Base-by-base conservation (phyloP, 2,888 invertebrate species). In the Oscheius sp. region DNA sequence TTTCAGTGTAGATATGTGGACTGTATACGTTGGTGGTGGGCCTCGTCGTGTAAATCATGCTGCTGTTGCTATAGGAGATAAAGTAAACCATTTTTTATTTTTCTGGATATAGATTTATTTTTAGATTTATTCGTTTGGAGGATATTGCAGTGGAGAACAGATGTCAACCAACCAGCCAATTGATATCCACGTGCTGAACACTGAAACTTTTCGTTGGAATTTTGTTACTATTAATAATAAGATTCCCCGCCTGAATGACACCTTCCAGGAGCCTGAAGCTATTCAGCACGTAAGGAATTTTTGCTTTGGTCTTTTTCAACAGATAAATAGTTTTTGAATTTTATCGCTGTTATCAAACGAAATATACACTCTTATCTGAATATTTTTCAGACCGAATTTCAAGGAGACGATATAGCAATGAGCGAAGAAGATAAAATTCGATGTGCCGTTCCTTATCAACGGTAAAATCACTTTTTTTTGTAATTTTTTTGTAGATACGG, bases 71-170 rank as follows among this genome's bases (percentile, higher is more conserved):
- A 68, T 83, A 49, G 73, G 71, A 24, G 90, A 92, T 12, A 30
- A 56, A 17, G 68, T 68, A 28, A 49, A 30, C 22, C 5, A 12
- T 14, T 64, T 2, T 26, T 17, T 44, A 24, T 9, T n/a, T n/a
- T n/a, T n/a, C n/a, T n/a, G n/a, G n/a, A n/a, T n/a, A n/a, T n/a
- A n/a, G n/a, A n/a, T 24, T 47, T 47, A 14, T 6, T 22, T 75
- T 41, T 67, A 90, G 84, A 92, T 95, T 75, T 94, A 91, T 87
- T 92, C 93, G 0, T 94, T 95, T 87, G 94, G 95, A 41, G 95
- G 95, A 28, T 95, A 94, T 86, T 94, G 93, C 86, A 92, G 93
- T 0, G 92, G 92, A 9, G 92, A 92, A 81, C 91, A 92, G 83
- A 93, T 92, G 82, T 85, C 86, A 24, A 81, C 80, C 14, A 38